Conservation (phyloP, 1,140 invertebrate species). For the Lasioglossum albipes region DNA sequence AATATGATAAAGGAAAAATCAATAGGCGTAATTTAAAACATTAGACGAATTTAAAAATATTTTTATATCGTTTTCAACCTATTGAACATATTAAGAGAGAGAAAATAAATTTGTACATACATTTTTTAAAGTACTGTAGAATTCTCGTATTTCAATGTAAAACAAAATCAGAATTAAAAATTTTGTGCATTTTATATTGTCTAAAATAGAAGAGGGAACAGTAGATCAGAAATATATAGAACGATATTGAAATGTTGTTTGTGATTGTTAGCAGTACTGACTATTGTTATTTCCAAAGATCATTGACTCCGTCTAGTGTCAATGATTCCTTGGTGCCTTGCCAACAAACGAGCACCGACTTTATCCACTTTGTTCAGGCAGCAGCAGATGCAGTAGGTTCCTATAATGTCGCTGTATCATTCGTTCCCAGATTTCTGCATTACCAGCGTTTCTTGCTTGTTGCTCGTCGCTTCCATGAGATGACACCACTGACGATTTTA, state of each 20-base stretch:
- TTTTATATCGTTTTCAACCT: too few relatives aligned
- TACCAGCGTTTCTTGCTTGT: slow-evolving; percentile 41
- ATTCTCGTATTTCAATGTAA: too few relatives aligned
- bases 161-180: too few relatives aligned
- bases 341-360: not conserved
- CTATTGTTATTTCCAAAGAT: not conserved
- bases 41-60: too few relatives aligned
- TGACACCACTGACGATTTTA: slow-evolving; percentile 65
- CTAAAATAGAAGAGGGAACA: not conserved
- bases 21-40: too few relatives aligned
- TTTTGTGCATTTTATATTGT: too few relatives aligned
- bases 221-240: too few relatives aligned
- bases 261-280: not conserved
- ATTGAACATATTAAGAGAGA: too few relatives aligned
- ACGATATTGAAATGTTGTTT: too few relatives aligned
- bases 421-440: slow-evolving; percentile 43
- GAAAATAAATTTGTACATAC: too few relatives aligned
- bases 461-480: slow-evolving; percentile 56
- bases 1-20: too few relatives aligned
- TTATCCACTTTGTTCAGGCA: slow-evolving; percentile 54
- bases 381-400: slow-evolving; percentile 39
- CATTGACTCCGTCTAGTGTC: not conserved
- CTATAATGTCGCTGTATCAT: slow-evolving; percentile 34
- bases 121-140: too few relatives aligned
- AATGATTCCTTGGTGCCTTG: not conserved